Conservation (phyloP, 1,140 invertebrate genomes). For the Harlomillsia oculata region DNA sequence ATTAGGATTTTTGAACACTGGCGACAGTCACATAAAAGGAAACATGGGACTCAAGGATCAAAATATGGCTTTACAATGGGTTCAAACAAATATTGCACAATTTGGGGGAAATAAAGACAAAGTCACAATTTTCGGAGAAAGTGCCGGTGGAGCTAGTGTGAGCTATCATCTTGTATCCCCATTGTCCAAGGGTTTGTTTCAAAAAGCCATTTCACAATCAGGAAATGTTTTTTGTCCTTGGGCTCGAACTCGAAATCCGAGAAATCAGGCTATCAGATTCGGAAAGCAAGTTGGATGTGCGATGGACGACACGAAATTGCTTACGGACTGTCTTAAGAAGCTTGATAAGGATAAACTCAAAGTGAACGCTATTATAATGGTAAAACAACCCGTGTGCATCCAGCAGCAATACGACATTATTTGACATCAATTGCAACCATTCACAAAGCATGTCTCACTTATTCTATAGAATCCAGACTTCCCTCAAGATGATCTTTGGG, state of each 20-base stretch:
- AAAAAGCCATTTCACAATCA: no score
- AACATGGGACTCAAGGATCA: conserved; percentile 27
- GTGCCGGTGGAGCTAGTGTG: conserved; percentile 39
- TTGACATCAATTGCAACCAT: no score
- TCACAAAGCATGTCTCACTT: not conserved
- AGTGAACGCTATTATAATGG: no score
- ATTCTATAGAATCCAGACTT: not conserved
- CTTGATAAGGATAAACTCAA: no score
- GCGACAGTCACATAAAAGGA: conserved; percentile 8
- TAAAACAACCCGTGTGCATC: no score
- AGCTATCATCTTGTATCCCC: not conserved
- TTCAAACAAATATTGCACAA: conserved; percentile 16
- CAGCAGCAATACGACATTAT: no score
- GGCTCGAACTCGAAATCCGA: no score
- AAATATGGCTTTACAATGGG: conserved; percentile 17
- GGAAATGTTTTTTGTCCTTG: no score
- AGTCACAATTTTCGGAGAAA: conserved; percentile 44
- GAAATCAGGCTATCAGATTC: no score
- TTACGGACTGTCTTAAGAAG: no score
- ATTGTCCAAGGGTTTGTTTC: not conserved
- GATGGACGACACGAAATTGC: not conserved
- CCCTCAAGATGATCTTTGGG: conserved; percentile 4
- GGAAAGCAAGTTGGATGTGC: not conserved
- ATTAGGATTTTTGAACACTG: conserved; percentile 19
- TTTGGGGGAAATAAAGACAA: conserved; percentile 14